Conservation (phyloP, 2,888 invertebrate genomes). For the Parnassius apollo region DNA sequence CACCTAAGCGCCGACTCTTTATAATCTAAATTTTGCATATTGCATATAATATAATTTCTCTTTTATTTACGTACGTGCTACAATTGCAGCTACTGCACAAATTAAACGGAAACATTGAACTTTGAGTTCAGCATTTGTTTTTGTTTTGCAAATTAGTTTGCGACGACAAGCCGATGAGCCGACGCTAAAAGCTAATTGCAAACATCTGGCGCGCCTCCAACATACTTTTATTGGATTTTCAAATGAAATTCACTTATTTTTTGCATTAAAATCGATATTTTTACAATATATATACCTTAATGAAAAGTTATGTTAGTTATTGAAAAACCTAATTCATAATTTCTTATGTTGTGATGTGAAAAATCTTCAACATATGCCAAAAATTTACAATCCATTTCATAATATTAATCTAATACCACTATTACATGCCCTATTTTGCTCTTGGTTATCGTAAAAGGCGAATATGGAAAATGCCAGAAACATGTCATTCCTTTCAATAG, state of each 20-base stretch:
- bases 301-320: too few relatives aligned
- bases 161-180: conserved; percentile 23
- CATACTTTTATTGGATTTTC: conserved; percentile 15
- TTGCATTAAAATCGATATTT: neutral
- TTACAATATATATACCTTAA: too few relatives aligned
- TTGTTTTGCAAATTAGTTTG: conserved; percentile 23
- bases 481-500: too few relatives aligned
- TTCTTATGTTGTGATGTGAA: too few relatives aligned
- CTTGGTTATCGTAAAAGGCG: too few relatives aligned
- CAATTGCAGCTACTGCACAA: neutral
- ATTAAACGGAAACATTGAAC: conserved; percentile 12
- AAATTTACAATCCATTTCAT: neutral
- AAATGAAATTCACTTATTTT: conserved; percentile 10
- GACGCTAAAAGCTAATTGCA: conserved; percentile 22
- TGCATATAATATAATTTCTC: too few relatives aligned
- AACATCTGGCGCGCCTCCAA: conserved; percentile 22
- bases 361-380: too few relatives aligned
- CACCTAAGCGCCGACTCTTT: too few relatives aligned
- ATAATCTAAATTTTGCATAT: too few relatives aligned
- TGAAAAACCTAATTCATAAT: too few relatives aligned
- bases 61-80: too few relatives aligned
- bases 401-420: neutral
- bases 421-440: neutral
- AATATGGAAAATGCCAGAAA: too few relatives aligned
- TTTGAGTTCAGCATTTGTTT: conserved; percentile 12